Conservation (phyloP, 2,797 vertebrate genomes). For the Ispidina picta region DNA sequence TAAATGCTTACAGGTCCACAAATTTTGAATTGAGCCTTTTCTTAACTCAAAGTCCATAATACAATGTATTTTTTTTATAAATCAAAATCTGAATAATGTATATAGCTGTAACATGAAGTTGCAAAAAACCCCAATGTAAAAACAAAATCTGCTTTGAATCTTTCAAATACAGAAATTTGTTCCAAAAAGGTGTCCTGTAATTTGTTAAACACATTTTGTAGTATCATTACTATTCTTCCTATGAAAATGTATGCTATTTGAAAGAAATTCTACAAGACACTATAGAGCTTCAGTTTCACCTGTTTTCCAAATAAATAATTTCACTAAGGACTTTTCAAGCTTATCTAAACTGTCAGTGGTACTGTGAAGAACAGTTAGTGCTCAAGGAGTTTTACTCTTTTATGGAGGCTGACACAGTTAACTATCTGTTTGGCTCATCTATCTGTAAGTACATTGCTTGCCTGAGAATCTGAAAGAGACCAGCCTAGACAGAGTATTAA, state of each 20-base stretch:
- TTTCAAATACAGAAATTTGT: background rate
- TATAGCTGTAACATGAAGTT: background rate
- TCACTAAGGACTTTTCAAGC: background rate
- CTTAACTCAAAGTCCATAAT: background rate
- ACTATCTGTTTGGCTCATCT: slow-evolving; percentile 32
- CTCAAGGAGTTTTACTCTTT: background rate
- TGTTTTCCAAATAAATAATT: background rate
- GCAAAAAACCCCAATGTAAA: background rate
- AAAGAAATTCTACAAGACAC: background rate
- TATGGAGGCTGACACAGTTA: slow-evolving; percentile 26
- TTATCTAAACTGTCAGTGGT: background rate
- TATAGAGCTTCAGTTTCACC: background rate
- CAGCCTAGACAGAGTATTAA: slow-evolving; percentile 13
- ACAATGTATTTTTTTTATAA: background rate
- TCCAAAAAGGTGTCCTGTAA: background rate
- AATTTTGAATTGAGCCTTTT: background rate
- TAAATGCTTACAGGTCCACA: background rate
- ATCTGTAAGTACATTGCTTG: background rate
- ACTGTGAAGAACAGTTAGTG: background rate
- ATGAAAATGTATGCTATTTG: background rate
- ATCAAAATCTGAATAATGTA: background rate
- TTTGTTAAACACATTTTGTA: background rate
- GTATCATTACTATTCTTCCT: background rate
- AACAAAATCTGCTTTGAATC: background rate
- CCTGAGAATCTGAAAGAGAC: background rate